These are phyloP conservation scores for Colostygia pectinataria DNA, from an alignment of 2,888 invertebrate species.

Conservation along the genomic window DNA sequence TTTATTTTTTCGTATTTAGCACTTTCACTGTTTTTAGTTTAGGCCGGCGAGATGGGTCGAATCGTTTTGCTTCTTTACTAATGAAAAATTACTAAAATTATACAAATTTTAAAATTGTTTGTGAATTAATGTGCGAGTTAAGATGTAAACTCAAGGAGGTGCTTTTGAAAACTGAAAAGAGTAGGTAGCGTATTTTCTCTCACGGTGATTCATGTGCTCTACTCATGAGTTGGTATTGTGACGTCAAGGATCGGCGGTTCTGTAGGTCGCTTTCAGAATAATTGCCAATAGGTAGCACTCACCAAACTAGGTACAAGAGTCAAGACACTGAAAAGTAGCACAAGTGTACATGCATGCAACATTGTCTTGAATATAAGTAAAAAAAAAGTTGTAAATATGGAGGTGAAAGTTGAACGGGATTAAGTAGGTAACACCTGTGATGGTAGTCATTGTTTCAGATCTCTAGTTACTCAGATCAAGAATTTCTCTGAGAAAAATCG, in stretches of 20 bases:
- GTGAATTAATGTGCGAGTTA: neutral
- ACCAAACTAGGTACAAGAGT: no score
- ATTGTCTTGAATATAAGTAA: no score
- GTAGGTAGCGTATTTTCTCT: slow-evolving; percentile 30
- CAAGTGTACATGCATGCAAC: neutral
- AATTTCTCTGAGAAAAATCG: no score
- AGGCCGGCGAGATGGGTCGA: slow-evolving; percentile 14
- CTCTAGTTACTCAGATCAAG: no score
- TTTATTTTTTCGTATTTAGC: slow-evolving; percentile 20
- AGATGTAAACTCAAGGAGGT: slow-evolving; percentile 22
- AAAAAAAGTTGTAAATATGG: no score
- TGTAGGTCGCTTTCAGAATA: slow-evolving; percentile 32
- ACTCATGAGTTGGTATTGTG: slow-evolving; percentile 26
- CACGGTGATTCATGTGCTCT: slow-evolving; percentile 28
- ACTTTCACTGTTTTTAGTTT: slow-evolving; percentile 27
- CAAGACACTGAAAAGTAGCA: slow-evolving; percentile 16
- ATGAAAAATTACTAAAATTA: no score
- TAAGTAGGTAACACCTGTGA: no score
- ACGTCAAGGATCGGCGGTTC: slow-evolving; percentile 25
- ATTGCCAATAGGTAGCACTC: slow-evolving; percentile 22
- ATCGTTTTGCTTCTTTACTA: slow-evolving; percentile 4
- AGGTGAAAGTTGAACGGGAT: no score
- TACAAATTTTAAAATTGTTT: no score
- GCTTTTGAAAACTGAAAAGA: slow-evolving; percentile 31
- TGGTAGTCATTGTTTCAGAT: no score